Evolutionary conservation across 2,113 vertebrate species (phyloP), one percentile per base, ranked within the genome.

Genomic region (Accipiter virgatus): DNA sequence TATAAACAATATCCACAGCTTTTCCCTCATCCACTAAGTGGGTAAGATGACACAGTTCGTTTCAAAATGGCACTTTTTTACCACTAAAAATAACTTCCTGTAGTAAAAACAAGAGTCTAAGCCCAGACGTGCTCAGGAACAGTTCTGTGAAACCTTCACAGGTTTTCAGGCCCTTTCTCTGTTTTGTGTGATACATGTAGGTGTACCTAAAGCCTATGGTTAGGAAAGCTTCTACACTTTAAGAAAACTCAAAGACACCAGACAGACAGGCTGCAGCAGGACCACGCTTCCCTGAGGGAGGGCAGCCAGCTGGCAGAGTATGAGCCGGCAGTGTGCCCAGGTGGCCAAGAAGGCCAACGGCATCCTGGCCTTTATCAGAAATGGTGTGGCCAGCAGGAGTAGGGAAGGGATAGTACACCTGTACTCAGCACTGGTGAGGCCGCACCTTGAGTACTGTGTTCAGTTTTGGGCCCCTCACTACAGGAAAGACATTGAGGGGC

Each of bases 391-490:
- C 38, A 65, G 47, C 36, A 31, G 26, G 34, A 61, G 0, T 2
- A 38, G 34, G 26, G 47, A 6, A 13, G 36, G 2, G 36, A 34
- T 34, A 1, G 0, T 63, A 0, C 29, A 22, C 7, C 13, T 79
- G 59, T 25, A 50, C 21, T 78, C 0, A 38, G 16, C 36, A 20
- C 45, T 79, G 36, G 12, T 50, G 34, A 77, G 42, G 42, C 42
- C 1, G 0, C 29, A 42, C 29, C 22, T 63, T 1, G 0, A 62
- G 19, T 50, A 9, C 29, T 78, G 21, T 15, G 36, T 18, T 31
- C 27, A 20, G n/a, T 50, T 48, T 78, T 62, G 58, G 21, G 27
- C 9, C 21, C n/a, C 32, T 59, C 32, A 13, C 13, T 16, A 16
- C 18, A 21, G 22, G 53, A 27, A n/a, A 6, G 55, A 22, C 6